These are phyloP conservation scores for Sinelater perroti DNA, from an alignment of 2,888 invertebrate genomes.

Conservation along the genomic window DNA sequence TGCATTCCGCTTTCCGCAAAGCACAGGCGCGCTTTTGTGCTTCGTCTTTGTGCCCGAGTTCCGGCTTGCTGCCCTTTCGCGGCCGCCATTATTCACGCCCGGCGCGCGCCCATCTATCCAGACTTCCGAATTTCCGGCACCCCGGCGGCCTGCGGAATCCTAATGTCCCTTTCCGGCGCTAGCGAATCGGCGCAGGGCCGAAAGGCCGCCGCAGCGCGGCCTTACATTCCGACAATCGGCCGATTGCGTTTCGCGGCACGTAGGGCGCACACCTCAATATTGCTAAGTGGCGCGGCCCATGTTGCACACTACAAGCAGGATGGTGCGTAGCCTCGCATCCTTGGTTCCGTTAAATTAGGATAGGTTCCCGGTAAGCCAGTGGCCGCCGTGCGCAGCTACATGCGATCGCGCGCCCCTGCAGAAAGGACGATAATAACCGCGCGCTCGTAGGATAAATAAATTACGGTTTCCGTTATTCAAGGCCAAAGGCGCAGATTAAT, in stretches of 20 bases:
- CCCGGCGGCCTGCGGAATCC: neutral
- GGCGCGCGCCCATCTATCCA: neutral
- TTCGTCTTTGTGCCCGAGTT: too few relatives aligned
- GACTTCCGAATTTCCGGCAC: neutral
- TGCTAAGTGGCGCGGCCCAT: slow-evolving; percentile 30
- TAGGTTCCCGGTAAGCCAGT: slow-evolving; percentile 31
- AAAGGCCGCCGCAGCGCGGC: slow-evolving; percentile 2
- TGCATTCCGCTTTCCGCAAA: too few relatives aligned
- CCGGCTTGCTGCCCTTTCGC: neutral
- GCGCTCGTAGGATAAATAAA: slow-evolving; percentile 3
- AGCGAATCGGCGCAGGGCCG: neutral
- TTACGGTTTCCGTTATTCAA: slow-evolving; percentile 14
- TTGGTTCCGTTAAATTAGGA: slow-evolving; percentile 39
- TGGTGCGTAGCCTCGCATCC: slow-evolving; percentile 38
- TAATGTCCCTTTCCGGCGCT: neutral
- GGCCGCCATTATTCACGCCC: neutral
- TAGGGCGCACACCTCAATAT: slow-evolving; percentile 19
- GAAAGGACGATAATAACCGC: too few relatives aligned
- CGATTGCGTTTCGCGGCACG: slow-evolving; percentile 30
- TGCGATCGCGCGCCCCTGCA: too few relatives aligned
- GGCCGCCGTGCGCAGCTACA: slow-evolving; percentile 28
- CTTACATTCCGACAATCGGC: slow-evolving; percentile 22
- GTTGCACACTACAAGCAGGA: slow-evolving; percentile 35
- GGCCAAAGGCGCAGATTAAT: neutral
- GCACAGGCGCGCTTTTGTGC: too few relatives aligned